These are phyloP conservation scores for Nemotelus pantherinus DNA, from an alignment of 2,888 invertebrate genomes.

Conservation along the genomic window DNA sequence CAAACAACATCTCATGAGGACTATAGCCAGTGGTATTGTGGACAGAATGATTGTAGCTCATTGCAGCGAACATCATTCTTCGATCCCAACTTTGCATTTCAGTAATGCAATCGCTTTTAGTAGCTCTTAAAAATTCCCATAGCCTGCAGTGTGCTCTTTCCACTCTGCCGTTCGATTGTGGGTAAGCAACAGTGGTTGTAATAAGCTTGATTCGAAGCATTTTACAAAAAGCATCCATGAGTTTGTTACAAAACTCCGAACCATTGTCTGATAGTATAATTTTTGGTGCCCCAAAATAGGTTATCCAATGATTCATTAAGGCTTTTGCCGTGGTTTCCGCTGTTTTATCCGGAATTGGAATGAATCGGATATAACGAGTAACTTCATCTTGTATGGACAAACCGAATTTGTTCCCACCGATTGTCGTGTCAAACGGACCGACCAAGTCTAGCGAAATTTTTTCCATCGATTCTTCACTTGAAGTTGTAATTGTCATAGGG, in stretches of 20 bases:
- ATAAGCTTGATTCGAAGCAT: slow-evolving; percentile 24
- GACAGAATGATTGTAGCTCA: slow-evolving; percentile 43
- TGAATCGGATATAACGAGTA: slow-evolving; percentile 37
- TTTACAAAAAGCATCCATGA: slow-evolving; percentile 26
- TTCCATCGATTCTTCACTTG: slow-evolving; percentile 43
- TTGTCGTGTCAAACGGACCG: slow-evolving; percentile 41
- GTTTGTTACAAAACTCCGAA: slow-evolving; percentile 30
- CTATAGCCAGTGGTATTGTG: slow-evolving; percentile 39
- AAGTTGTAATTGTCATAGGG: slow-evolving; percentile 42
- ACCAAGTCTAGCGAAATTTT: slow-evolving; percentile 45
- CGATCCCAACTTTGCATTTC: slow-evolving; percentile 39
- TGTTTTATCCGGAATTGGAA: slow-evolving; percentile 27
- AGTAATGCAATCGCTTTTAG: slow-evolving; percentile 29
- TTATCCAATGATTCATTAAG: slow-evolving; percentile 21
- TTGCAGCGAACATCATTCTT: slow-evolving; percentile 40
- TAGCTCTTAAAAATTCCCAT: slow-evolving; percentile 44
- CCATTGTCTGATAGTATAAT: slow-evolving; percentile 21
- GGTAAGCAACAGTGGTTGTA: slow-evolving; percentile 1
- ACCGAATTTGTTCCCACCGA: slow-evolving; percentile 41
- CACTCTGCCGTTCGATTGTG: too few species aligned
- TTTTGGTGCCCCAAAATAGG: slow-evolving; percentile 20
- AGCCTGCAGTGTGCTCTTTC: neutral
- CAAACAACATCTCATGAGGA: neutral
- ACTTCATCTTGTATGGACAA: slow-evolving; percentile 42
- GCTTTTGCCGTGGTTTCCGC: slow-evolving; percentile 16